phyloP scores from a whole-genome alignment of 1,140 invertebrate species.

The Ostrea edulis region DNA sequence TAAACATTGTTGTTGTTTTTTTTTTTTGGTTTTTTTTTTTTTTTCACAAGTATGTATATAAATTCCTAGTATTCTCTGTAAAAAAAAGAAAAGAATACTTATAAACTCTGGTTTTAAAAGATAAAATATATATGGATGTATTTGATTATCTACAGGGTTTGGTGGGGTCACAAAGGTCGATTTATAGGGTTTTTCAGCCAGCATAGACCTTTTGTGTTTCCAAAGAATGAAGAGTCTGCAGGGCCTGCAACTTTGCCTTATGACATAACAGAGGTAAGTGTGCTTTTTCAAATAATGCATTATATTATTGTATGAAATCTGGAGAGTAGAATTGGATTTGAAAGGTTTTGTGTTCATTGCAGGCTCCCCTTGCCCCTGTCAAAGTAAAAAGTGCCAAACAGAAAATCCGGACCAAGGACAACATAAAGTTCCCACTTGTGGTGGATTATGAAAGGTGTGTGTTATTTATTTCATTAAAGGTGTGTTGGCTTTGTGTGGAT shows the following conservation, averaged over 20 bases:
- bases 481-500: neutral
- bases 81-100: no score
- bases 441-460: slow-evolving; percentile 74
- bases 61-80: no score
- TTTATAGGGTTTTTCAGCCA: slow-evolving; percentile 78
- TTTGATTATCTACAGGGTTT: slow-evolving; percentile 66
- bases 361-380: slow-evolving; percentile 72
- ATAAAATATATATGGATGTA: neutral
- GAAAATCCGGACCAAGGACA: slow-evolving; percentile 68
- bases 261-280: slow-evolving; percentile 76
- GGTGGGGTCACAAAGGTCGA: slow-evolving; percentile 75
- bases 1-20: no score
- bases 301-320: neutral
- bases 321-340: neutral
- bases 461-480: neutral
- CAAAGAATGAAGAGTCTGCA: slow-evolving; percentile 70
- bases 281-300: neutral
- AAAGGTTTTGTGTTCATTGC: slow-evolving; percentile 25
- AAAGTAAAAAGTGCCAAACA: slow-evolving; percentile 71
- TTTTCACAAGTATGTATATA: neutral
- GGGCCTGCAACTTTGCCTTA: slow-evolving; percentile 70
- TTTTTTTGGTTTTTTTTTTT: neutral
- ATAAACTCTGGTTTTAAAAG: neutral
- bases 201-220: slow-evolving; percentile 71
- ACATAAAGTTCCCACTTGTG: slow-evolving; percentile 75